phyloP scores from a whole-genome alignment of 2,888 invertebrate species.

The Athripsodes cinereus region DNA sequence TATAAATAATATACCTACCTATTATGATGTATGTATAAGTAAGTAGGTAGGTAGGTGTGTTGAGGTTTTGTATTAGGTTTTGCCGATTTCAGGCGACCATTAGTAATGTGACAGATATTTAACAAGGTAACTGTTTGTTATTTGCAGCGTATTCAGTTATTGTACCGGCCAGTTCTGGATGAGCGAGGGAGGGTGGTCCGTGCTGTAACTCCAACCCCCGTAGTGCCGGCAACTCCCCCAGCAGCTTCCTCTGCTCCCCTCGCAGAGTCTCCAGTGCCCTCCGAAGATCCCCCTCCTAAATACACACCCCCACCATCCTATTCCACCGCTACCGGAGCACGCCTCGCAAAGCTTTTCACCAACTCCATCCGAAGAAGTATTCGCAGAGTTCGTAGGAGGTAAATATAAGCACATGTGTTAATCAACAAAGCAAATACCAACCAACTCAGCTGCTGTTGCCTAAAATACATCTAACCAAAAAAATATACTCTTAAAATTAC shows the following conservation, averaged over 20 bases:
- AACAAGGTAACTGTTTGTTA: too few species aligned
- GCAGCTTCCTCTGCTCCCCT: slow-evolving; percentile 29
- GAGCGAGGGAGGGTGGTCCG: slow-evolving; percentile 30
- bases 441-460: too few species aligned
- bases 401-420: slow-evolving; percentile 1
- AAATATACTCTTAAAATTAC: too few species aligned
- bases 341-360: slow-evolving; percentile 67
- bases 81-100: neutral
- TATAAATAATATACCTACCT: too few species aligned
- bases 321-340: slow-evolving; percentile 84
- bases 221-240: slow-evolving; percentile 38
- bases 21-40: too few species aligned
- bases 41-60: too few species aligned
- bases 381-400: slow-evolving; percentile 54
- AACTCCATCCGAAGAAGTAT: slow-evolving; percentile 76
- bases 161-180: slow-evolving; percentile 71
- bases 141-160: slow-evolving; percentile 73
- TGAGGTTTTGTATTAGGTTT: too few species aligned
- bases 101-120: neutral
- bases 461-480: too few species aligned
- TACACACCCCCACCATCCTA: slow-evolving; percentile 92
- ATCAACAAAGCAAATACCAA: too few species aligned
- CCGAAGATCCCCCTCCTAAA: slow-evolving; percentile 77
- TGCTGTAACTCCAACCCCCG: slow-evolving; percentile 27
- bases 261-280: neutral